Evolutionary conservation across 1,140 invertebrate genomes (phyloP).

Genomic region (Andricus grossulariae): DNA sequence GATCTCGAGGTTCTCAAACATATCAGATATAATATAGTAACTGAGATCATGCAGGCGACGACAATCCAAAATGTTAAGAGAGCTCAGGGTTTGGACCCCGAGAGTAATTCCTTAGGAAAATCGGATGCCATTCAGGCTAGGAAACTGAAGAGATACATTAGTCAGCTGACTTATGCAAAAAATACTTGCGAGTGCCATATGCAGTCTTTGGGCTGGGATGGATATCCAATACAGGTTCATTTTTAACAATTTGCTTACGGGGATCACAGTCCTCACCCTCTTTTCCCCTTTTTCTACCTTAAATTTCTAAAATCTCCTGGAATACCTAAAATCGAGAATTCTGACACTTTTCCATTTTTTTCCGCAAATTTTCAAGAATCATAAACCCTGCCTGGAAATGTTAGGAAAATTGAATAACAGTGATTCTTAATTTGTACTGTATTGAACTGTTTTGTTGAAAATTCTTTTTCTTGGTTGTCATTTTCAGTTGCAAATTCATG

Average conservation of each 20-base stretch:
- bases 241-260: neutral
- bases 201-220: conserved; percentile 85
- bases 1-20: conserved; percentile 90
- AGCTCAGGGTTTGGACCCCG: conserved; percentile 86
- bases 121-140: conserved; percentile 84
- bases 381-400: too few species aligned
- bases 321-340: too few species aligned
- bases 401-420: too few species aligned
- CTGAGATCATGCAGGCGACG: conserved; percentile 95
- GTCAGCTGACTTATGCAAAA: conserved; percentile 90
- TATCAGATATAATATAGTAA: conserved; percentile 91
- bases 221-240: conserved; percentile 79
- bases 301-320: too few species aligned
- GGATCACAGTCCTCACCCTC: too few species aligned
- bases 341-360: too few species aligned
- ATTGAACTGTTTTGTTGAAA: too few species aligned
- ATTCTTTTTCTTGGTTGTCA: too few species aligned
- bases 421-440: too few species aligned
- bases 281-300: too few species aligned
- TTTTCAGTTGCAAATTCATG: too few species aligned
- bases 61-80: conserved; percentile 92
- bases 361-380: too few species aligned
- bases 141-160: conserved; percentile 85
- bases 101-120: conserved; percentile 79
- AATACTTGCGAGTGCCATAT: conserved; percentile 88